Base-by-base conservation (phyloP, 2,888 invertebrate species). In the Glyphotaelius pellucidus region DNA sequence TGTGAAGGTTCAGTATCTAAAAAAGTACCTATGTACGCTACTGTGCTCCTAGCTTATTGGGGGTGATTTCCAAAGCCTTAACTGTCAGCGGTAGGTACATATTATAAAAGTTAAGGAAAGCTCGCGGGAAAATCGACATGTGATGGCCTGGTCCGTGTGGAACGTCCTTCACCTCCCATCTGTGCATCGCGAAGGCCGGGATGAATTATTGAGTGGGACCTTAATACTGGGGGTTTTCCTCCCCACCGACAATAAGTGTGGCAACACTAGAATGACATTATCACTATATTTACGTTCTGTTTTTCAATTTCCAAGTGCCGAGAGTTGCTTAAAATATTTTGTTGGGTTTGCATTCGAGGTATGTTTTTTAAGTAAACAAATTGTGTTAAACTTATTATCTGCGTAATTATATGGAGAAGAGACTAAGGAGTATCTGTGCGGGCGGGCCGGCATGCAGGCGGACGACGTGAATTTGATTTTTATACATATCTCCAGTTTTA, bases 101-200 rank as follows among this genome's bases (percentile, higher is more conserved):
- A 11, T 30, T 86, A 25, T 30, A 42, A 30, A 30, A 42, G 85
- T 86, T 35, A 35, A 83, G 32, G 35, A 35, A 32, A 85, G 12
- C n/a, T 38, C 15, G 38, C 30, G 67, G 42, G 90, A 80, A 90
- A 90, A 85, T 47, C 85, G 31, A 83, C 92, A 90, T 80, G 80
- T 92, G 92, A 79, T 81, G 0, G 67, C 7, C n/a, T n/a, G 31
- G n/a, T 81, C 52, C 84, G 52, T 90, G 88, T 83, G 84, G 90
- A 87, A 30, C 80, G 86, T 80, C 92, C 88, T 92, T 92, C 90
- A 81, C 83, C 90, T 47, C 38, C 30, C 92, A 92, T 92, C 90
- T 92, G 92, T 79, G 31, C 80, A 32, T 81, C 15, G 81, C 83
- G 47, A 81, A 83, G 92, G 90, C 67, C 88, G 92, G 52, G 52